phyloP scores from a whole-genome alignment of 2,113 vertebrate genomes.

The Lonchura striata region DNA sequence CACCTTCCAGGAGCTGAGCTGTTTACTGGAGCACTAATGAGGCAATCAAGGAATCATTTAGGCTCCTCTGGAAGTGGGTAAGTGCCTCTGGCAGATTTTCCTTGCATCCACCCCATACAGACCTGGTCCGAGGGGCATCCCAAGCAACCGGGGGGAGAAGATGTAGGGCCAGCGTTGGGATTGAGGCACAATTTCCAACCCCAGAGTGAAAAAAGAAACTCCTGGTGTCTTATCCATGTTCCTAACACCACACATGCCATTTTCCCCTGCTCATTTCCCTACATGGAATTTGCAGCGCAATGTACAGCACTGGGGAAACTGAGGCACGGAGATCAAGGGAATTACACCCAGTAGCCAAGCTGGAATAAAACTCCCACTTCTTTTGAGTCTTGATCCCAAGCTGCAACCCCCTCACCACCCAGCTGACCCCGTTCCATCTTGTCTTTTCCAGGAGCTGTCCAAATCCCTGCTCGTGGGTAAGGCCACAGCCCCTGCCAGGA shows the following conservation, averaged over 20 bases:
- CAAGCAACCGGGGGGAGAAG: not conserved
- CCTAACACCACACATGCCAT: not conserved
- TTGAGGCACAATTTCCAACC: not conserved
- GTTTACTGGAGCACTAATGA: slow-evolving; percentile 20
- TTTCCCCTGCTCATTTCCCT: not conserved
- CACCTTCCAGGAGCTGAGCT: slow-evolving; percentile 39
- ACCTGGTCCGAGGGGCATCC: not conserved
- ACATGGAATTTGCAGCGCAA: not conserved
- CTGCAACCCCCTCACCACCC: not conserved
- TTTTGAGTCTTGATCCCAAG: not conserved
- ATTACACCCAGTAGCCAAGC: not conserved
- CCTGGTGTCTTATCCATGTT: not conserved
- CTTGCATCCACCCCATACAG: fast-evolving
- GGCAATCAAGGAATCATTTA: not conserved
- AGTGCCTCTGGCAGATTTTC: not conserved
- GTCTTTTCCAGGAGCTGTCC: not conserved
- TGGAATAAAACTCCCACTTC: not conserved
- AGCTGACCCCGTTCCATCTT: not conserved
- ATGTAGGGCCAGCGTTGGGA: fast-evolving
- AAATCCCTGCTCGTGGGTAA: not conserved
- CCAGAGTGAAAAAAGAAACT: not conserved
- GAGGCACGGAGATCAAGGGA: not conserved
- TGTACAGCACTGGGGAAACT: not conserved
- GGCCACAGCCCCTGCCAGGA: not conserved
- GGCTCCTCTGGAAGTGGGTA: not conserved